These are phyloP conservation scores for Discoglossus pictus DNA, from an alignment of 2,797 vertebrate genomes.

Conservation along the genomic window DNA sequence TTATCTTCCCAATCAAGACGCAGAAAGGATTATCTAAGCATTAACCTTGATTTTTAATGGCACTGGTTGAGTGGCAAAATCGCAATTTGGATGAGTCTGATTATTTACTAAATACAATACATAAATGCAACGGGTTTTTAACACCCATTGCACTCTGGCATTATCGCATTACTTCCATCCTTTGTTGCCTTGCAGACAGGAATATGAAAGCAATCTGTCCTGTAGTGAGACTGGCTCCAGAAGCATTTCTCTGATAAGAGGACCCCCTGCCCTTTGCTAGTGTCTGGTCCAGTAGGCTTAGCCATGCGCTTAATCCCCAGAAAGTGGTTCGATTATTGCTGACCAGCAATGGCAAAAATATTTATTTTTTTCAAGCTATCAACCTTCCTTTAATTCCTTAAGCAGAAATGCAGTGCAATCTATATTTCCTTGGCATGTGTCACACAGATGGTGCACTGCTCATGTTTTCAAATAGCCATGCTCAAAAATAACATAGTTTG, in stretches of 20 bases:
- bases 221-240: conserved; percentile 93
- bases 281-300: conserved; percentile 99
- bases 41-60: conserved; percentile 88
- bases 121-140: conserved; percentile 87
- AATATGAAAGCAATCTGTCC: conserved; percentile 96
- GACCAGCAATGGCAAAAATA: conserved; percentile 95
- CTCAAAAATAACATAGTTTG: conserved; percentile 82
- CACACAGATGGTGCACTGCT: conserved; percentile 78
- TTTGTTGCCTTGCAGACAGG: conserved; percentile 89
- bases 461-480: conserved; percentile 81
- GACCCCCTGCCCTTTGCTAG: conserved; percentile 87
- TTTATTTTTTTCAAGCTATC: conserved; percentile 76
- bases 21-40: conserved; percentile 82
- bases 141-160: conserved; percentile 90
- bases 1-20: conserved; percentile 76
- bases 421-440: conserved; percentile 84
- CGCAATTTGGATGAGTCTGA: conserved; percentile 90
- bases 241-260: conserved; percentile 97
- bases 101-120: conserved; percentile 90
- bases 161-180: conserved; percentile 97
- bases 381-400: conserved; percentile 84
- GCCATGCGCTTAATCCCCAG: conserved; percentile 98
- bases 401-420: conserved; percentile 83
- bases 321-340: conserved; percentile 99
- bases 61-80: conserved; percentile 85